These are phyloP conservation scores for Oncorhynchus mykiss DNA, from an alignment of 2,113 vertebrate genomes.

Conservation along the genomic window DNA sequence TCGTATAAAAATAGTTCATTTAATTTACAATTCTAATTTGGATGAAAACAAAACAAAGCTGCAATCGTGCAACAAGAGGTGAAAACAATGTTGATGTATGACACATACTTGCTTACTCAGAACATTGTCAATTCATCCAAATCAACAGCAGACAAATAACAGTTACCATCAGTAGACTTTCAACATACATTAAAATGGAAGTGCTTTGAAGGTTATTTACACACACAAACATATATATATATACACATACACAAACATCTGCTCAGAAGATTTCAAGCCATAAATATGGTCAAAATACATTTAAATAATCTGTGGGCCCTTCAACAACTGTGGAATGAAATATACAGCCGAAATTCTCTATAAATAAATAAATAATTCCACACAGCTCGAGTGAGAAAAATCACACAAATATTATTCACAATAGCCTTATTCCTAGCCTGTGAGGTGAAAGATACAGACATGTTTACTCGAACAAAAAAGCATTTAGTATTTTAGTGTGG, in stretches of 20 bases:
- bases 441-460: slow-evolving; percentile 53
- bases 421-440: slow-evolving; percentile 56
- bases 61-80: slow-evolving; percentile 63
- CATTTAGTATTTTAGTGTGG: slow-evolving; percentile 56
- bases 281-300: slow-evolving; percentile 60
- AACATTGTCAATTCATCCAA: slow-evolving; percentile 38
- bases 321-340: slow-evolving; percentile 74
- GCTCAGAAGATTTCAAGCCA: slow-evolving; percentile 57
- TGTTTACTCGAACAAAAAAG: slow-evolving; percentile 58
- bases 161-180: slow-evolving; percentile 70
- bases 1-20: slow-evolving; percentile 80
- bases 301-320: slow-evolving; percentile 57
- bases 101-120: slow-evolving; percentile 17
- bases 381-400: slow-evolving; percentile 43
- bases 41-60: slow-evolving; percentile 63
- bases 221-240: slow-evolving; percentile 49
- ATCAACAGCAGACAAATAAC: slow-evolving; percentile 57
- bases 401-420: slow-evolving; percentile 71
- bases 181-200: slow-evolving; percentile 71
- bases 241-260: slow-evolving; percentile 56
- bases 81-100: slow-evolving; percentile 20
- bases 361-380: slow-evolving; percentile 95
- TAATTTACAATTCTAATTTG: slow-evolving; percentile 77
- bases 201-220: slow-evolving; percentile 72
- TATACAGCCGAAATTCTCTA: slow-evolving; percentile 72